These are phyloP conservation scores for Antitype chi DNA, from an alignment of 2,888 invertebrate genomes.

Conservation along the genomic window DNA sequence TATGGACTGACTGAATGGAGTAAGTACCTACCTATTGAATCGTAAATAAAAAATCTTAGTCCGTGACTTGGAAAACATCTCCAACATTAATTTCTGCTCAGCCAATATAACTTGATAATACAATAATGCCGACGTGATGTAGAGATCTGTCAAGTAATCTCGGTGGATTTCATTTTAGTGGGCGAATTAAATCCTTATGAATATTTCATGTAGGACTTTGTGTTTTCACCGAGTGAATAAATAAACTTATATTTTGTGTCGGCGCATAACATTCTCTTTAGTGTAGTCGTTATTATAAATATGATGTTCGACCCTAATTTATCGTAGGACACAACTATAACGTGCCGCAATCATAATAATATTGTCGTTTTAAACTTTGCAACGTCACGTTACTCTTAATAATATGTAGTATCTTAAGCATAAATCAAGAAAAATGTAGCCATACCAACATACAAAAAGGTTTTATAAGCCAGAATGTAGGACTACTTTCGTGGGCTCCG, in stretches of 20 bases:
- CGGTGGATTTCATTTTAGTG: constrained; percentile 75
- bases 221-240: constrained; percentile 68
- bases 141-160: constrained; percentile 74
- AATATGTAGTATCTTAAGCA: neutral
- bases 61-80: constrained; percentile 36
- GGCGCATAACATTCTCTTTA: constrained; percentile 42
- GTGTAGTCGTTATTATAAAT: constrained; percentile 48
- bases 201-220: constrained; percentile 75
- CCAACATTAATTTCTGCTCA: constrained; percentile 48
- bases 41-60: constrained; percentile 28
- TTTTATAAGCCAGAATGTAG: constrained; percentile 1
- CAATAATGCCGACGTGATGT: constrained; percentile 66
- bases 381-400: constrained; percentile 8
- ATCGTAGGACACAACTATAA: constrained; percentile 24
- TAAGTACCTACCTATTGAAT: constrained; percentile 6
- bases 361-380: constrained; percentile 9
- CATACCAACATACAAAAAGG: neutral
- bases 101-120: constrained; percentile 63
- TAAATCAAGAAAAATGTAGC: constrained; percentile 17
- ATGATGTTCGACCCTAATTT: constrained; percentile 47
- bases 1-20: constrained; percentile 16
- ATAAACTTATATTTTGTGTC: constrained; percentile 66
- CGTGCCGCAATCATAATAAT: neutral
- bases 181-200: constrained; percentile 77
- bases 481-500: constrained; percentile 20